Percentiles rank a stretch among this genome's conserved stretches.
Conservation (phyloP, 2,797 vertebrate species). For the Neostethus bicornis region DNA sequence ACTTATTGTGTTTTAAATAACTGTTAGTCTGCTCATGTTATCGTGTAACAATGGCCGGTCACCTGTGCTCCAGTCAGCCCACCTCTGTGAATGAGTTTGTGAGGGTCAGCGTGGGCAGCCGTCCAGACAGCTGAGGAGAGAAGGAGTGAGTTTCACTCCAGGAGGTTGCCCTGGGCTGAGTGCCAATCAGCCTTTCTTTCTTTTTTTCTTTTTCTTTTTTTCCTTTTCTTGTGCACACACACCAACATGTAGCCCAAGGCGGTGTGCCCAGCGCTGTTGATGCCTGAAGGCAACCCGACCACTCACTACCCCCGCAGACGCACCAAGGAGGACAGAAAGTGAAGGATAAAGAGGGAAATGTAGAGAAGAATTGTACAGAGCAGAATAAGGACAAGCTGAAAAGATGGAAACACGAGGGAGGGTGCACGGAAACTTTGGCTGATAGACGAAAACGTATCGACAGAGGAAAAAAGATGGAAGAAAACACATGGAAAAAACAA, state of each 20-base stretch:
- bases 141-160: constrained; percentile 68
- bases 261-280: constrained; percentile 52
- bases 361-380: constrained; percentile 24
- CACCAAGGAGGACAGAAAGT: constrained; percentile 39
- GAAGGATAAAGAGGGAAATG: constrained; percentile 24
- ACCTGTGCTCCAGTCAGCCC: constrained; percentile 29
- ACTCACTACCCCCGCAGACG: constrained; percentile 60
- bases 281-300: constrained; percentile 68
- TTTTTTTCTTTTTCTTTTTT: constrained; percentile 5
- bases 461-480: constrained; percentile 49
- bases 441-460: too few relatives aligned
- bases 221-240: constrained; percentile 24
- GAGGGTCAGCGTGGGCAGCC: constrained; percentile 67
- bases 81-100: constrained; percentile 21
- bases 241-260: constrained; percentile 44
- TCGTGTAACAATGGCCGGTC: constrained; percentile 19
- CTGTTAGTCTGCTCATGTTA: neutral
- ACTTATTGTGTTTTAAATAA: constrained; percentile 10
- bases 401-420: constrained; percentile 41
- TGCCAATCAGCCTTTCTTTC: constrained; percentile 50
- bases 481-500: constrained; percentile 36
- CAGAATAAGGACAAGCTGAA: constrained; percentile 56
- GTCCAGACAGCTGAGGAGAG: constrained; percentile 68
- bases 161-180: constrained; percentile 63
- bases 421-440: constrained; percentile 39